A percentile compares a stretch with the other conserved stretches of the same genome.
Evolutionary conservation across 2,888 invertebrate genomes (phyloP).

Genomic region (Cryptocephalus moraei): DNA sequence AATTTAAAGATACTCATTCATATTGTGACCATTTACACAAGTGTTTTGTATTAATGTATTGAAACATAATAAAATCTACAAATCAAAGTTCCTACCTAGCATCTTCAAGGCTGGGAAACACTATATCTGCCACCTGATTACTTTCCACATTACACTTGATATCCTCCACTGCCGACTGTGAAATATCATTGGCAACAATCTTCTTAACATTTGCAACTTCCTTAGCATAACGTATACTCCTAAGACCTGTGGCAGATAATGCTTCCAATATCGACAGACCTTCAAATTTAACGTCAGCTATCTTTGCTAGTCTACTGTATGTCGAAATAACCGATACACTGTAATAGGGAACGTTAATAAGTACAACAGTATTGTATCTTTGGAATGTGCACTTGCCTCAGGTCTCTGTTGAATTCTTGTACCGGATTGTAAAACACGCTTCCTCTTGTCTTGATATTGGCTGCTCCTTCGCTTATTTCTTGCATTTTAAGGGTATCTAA

Average conservation of each 20-base stretch:
- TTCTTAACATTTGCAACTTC: constrained; percentile 75
- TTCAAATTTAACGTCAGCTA: constrained; percentile 29
- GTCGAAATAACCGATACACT: constrained; percentile 64
- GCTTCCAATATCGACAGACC: constrained; percentile 79
- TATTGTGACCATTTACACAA: too few species aligned
- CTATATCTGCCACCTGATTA: constrained; percentile 64
- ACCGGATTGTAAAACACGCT: constrained; percentile 98
- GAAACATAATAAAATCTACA: too few species aligned
- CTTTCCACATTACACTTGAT: constrained; percentile 70
- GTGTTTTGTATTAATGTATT: too few species aligned
- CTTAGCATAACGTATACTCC: constrained; percentile 93
- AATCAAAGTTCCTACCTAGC: constrained; percentile 63
- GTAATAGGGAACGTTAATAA: constrained; percentile 15
- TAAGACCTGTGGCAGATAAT: constrained; percentile 86
- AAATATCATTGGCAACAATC: constrained; percentile 89
- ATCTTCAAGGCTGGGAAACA: constrained; percentile 72
- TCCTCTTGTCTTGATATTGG: constrained; percentile 60
- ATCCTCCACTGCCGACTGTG: constrained; percentile 70
- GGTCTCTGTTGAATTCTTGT: constrained; percentile 95
- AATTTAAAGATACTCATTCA: too few species aligned
- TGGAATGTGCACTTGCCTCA: constrained; percentile 40
- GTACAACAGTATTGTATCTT: background rate
- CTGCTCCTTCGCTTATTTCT: constrained; percentile 63
- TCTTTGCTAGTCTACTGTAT: constrained; percentile 42
- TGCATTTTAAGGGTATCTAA: constrained; percentile 3